These are phyloP conservation scores for Trididemnum clinides DNA, from an alignment of 23 tunicate species.

Conservation along the genomic window DNA sequence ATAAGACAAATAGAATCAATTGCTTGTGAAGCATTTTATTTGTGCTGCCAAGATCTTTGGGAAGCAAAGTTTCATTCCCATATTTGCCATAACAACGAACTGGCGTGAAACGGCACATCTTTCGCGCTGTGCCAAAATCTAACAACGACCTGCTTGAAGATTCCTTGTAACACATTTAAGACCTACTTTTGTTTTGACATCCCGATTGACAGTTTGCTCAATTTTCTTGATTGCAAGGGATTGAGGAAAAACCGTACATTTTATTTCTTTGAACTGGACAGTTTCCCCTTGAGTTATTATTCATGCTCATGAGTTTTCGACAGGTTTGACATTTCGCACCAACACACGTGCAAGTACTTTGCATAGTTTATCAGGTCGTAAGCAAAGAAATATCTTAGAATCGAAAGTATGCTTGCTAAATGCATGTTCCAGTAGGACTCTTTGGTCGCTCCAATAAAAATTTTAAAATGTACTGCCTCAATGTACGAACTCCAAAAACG, in stretches of 20 bases:
- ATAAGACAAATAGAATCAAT: neutral
- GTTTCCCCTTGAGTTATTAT: no score
- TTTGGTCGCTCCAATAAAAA: no score
- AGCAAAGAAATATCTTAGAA: neutral
- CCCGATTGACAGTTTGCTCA: slow-evolving; percentile 2
- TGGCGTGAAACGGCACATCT: neutral
- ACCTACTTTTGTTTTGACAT: neutral
- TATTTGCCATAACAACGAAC: neutral
- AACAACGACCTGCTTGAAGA: neutral
- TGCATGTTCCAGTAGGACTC: no score
- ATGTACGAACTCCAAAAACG: no score
- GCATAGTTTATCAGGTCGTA: neutral
- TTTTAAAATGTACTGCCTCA: no score
- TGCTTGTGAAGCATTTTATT: neutral
- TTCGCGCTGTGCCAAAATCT: neutral
- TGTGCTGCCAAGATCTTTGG: neutral
- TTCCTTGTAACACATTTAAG: neutral
- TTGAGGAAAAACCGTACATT: neutral
- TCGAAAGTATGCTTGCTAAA: no score
- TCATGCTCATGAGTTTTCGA: neutral
- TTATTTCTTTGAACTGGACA: slow-evolving; percentile 2
- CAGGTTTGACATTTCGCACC: neutral
- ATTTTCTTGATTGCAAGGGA: slow-evolving; percentile 1
- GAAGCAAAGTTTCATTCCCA: neutral
- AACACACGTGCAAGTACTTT: no score